Percentiles rank a stretch among this genome's conserved stretches.
Evolutionary conservation across 1,140 invertebrate genomes (phyloP).

Genomic region (Drosophila cardini): DNA sequence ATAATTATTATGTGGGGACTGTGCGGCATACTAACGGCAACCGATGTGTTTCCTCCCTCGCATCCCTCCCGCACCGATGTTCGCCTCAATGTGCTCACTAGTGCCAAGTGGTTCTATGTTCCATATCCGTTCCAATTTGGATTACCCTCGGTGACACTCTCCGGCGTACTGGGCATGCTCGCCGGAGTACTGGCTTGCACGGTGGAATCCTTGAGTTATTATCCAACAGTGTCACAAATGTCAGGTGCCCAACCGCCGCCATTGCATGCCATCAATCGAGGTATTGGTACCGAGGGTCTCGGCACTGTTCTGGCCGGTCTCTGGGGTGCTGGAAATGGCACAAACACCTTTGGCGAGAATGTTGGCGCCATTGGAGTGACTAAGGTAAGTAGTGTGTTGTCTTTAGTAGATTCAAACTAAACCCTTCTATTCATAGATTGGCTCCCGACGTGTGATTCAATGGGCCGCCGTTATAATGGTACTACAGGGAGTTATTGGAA

Average conservation of each 20-base stretch:
- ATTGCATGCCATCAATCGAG: conserved; percentile 93
- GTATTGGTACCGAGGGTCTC: conserved; percentile 93
- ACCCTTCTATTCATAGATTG: conserved; percentile 88
- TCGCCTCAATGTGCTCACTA: conserved; percentile 89
- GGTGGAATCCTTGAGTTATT: conserved; percentile 95
- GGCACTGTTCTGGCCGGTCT: conserved; percentile 93
- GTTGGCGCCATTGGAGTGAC: conserved; percentile 94
- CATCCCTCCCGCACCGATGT: conserved; percentile 92
- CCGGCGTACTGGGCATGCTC: conserved; percentile 91
- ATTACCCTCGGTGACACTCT: conserved; percentile 88
- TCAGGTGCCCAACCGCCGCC: conserved; percentile 92
- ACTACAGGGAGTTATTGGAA: conserved; percentile 91
- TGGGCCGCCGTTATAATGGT: conserved; percentile 92
- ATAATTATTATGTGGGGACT: conserved; percentile 92
- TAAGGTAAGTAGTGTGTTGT: conserved; percentile 84
- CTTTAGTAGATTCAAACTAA: no score
- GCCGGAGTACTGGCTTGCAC: conserved; percentile 93
- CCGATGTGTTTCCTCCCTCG: conserved; percentile 87
- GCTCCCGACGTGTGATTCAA: conserved; percentile 93
- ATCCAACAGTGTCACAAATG: conserved; percentile 93
- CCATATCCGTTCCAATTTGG: conserved; percentile 97
- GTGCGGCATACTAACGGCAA: conserved; percentile 90
- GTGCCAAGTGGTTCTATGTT: conserved; percentile 93
- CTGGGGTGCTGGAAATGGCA: conserved; percentile 93
- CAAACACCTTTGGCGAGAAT: conserved; percentile 95